Evolutionary conservation across 2,888 invertebrate genomes (phyloP).

Genomic region (Acanthopleura granulata): DNA sequence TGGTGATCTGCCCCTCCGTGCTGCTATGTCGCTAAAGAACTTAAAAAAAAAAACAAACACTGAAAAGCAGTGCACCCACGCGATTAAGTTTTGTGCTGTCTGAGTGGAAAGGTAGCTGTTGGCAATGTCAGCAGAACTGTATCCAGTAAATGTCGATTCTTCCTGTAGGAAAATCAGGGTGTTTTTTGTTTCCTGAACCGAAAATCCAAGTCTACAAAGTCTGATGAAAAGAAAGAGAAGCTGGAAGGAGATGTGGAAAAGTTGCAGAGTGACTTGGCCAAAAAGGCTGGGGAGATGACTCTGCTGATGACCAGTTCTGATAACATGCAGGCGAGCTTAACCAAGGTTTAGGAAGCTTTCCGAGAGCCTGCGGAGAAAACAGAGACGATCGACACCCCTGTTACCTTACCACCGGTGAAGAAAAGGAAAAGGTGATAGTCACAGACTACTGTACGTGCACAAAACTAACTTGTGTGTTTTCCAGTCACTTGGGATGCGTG

Average conservation of each 20-base stretch:
- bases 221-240: slow-evolving; percentile 74
- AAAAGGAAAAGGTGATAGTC: background rate
- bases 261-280: background rate
- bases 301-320: background rate
- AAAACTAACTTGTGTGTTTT: too few relatives aligned
- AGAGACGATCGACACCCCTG: background rate
- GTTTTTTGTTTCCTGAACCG: slow-evolving; percentile 67
- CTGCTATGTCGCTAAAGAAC: too few relatives aligned
- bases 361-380: background rate
- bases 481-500: too few relatives aligned
- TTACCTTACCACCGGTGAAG: background rate
- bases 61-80: too few relatives aligned
- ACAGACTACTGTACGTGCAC: too few relatives aligned
- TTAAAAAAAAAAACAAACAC: too few relatives aligned
- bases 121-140: too few relatives aligned
- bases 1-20: too few relatives aligned
- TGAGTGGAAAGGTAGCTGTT: too few relatives aligned
- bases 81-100: too few relatives aligned
- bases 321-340: background rate
- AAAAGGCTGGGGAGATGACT: background rate
- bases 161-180: too few relatives aligned
- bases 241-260: slow-evolving; percentile 73
- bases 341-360: background rate
- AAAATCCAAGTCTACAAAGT: slow-evolving; percentile 75
- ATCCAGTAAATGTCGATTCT: too few relatives aligned